phyloP scores from a whole-genome alignment of 2,113 vertebrate genomes.

The Arizona elegans region DNA sequence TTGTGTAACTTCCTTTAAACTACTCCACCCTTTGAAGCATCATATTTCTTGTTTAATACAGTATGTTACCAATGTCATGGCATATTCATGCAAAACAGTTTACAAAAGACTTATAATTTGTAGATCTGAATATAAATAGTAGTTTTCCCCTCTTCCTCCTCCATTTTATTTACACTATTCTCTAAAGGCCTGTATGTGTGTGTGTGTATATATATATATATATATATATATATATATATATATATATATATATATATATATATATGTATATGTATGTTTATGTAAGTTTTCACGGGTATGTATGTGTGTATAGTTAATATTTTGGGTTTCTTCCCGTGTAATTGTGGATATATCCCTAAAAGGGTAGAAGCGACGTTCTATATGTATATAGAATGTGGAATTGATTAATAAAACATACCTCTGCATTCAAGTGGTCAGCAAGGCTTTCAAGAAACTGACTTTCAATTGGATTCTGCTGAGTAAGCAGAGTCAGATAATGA shows the following conservation, averaged over 20 bases:
- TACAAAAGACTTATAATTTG: background rate
- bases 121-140: background rate
- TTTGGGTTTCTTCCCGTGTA: too few relatives aligned
- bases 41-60: background rate
- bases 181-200: background rate
- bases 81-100: background rate
- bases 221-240: too few relatives aligned
- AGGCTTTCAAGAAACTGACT: constrained; percentile 94
- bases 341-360: too few relatives aligned
- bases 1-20: background rate
- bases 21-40: background rate
- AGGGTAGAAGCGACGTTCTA: too few relatives aligned
- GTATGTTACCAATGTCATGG: background rate
- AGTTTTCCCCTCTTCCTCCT: constrained; percentile 14
- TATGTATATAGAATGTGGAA: background rate
- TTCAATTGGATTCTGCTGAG: constrained; percentile 98
- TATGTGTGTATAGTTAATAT: too few relatives aligned
- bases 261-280: too few relatives aligned
- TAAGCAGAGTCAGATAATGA: constrained; percentile 94
- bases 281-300: too few relatives aligned
- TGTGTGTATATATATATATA: too few relatives aligned
- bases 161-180: background rate
- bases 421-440: constrained; percentile 94
- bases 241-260: too few relatives aligned
- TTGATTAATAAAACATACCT: constrained; percentile 73